A percentile compares a stretch with the other conserved stretches of the same genome.
Conservation (phyloP, 2,797 vertebrate species). For the Carcharodon carcharias region DNA sequence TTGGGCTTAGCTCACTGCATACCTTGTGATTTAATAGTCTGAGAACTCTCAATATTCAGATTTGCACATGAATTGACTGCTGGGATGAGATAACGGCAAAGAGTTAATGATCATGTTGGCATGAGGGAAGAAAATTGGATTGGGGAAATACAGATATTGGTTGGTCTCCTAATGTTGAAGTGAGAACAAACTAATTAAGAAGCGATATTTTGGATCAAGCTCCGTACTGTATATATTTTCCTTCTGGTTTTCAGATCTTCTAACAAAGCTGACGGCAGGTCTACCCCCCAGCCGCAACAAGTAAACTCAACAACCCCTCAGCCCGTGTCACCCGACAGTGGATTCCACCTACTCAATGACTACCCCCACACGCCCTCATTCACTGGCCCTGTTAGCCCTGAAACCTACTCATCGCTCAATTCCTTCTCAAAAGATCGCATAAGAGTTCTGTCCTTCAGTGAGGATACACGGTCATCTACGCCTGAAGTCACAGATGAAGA, state of each 20-base stretch:
- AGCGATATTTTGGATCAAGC: background rate
- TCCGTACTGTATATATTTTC: background rate
- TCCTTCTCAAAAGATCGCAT: conserved; percentile 38
- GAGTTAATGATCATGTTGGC: background rate
- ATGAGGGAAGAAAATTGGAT: background rate
- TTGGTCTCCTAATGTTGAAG: background rate
- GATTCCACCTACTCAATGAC: conserved; percentile 41
- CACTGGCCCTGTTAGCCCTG: conserved; percentile 40
- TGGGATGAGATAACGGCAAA: background rate
- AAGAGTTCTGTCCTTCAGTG: conserved; percentile 42
- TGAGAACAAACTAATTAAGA: background rate
- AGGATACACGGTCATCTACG: conserved; percentile 46
- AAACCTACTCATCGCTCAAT: conserved; percentile 39
- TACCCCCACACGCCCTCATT: conserved; percentile 39
- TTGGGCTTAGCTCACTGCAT: background rate
- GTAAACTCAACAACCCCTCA: conserved; percentile 42
- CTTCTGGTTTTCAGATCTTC: conserved; percentile 45
- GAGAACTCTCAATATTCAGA: background rate
- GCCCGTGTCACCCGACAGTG: conserved; percentile 40
- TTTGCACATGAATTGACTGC: background rate
- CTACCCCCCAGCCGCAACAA: conserved; percentile 43
- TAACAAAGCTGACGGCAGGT: conserved; percentile 45
- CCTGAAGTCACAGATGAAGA: conserved; percentile 43
- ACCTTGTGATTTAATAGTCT: background rate
- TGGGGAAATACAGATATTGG: background rate